Conservation (phyloP, 2,888 invertebrate species). For the Lasioglossum pauxillum region DNA sequence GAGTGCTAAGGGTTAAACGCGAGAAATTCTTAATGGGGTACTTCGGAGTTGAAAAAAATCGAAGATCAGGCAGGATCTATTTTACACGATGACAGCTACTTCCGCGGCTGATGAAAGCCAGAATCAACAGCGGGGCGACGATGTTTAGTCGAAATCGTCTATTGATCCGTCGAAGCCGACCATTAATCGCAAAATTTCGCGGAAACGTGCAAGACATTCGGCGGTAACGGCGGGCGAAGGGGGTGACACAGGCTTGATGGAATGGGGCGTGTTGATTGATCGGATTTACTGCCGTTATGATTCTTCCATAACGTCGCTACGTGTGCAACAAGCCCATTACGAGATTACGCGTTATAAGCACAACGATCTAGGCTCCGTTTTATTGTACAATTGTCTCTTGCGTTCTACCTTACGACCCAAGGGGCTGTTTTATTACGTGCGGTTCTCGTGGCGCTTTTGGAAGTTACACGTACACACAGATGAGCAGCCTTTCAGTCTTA, state of each 20-base stretch:
- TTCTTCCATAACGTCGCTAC: constrained; percentile 65
- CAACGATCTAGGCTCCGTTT: constrained; percentile 42
- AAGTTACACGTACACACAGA: not conserved
- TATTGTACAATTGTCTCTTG: constrained; percentile 68
- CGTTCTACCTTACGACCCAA: not conserved
- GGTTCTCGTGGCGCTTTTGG: constrained; percentile 40
- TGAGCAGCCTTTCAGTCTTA: not conserved
- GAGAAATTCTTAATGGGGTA: not conserved
- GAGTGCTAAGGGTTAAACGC: not conserved
- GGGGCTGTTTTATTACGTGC: constrained; percentile 61
- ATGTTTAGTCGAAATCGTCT: constrained; percentile 36
- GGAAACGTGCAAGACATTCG: constrained; percentile 49
- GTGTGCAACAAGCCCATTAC: constrained; percentile 79
- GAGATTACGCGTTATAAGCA: constrained; percentile 76
- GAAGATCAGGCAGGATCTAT: not conserved
- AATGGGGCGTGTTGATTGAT: constrained; percentile 67
- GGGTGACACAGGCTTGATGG: constrained; percentile 20
- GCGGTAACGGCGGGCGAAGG: not conserved
- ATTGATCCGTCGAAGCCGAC: constrained; percentile 32
- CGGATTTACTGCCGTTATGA: constrained; percentile 73
- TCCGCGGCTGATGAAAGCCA: not conserved
- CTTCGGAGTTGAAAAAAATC: not conserved
- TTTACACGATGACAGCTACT: not conserved
- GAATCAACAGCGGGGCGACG: constrained; percentile 34
- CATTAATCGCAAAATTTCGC: constrained; percentile 52